Percentiles rank a stretch among this genome's conserved stretches.
These are phyloP conservation scores for Collichthys lucidus DNA, from an alignment of 2,113 vertebrate genomes.

Conservation along the genomic window DNA sequence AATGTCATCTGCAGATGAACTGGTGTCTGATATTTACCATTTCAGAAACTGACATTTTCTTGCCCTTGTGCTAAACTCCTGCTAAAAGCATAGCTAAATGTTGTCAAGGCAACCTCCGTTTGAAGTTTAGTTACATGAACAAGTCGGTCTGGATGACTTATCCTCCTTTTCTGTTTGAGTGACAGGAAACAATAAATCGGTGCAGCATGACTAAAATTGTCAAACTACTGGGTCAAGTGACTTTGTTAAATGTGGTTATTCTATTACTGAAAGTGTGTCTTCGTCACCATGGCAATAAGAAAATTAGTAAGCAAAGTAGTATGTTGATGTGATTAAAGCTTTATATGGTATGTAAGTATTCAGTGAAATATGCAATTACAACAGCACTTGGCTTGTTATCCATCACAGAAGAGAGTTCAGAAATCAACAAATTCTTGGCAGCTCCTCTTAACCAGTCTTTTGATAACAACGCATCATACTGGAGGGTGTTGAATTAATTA, in stretches of 20 bases:
- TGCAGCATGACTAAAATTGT: not conserved
- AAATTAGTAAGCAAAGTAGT: not conserved
- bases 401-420: not conserved
- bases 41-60: constrained; percentile 5
- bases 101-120: constrained; percentile 39
- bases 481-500: constrained; percentile 25
- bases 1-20: constrained; percentile 33
- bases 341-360: not conserved
- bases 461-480: constrained; percentile 29
- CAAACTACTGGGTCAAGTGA: not conserved
- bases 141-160: not conserved
- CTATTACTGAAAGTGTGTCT: not conserved
- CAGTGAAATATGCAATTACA: not conserved
- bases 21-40: constrained; percentile 17
- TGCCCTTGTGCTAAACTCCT: constrained; percentile 34
- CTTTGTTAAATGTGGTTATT: not conserved
- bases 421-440: constrained; percentile 30
- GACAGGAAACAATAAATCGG: not conserved
- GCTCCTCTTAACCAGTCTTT: constrained; percentile 1
- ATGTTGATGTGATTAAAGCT: not conserved
- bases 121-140: constrained; percentile 4
- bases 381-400: not conserved
- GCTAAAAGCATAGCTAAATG: constrained; percentile 49
- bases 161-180: not conserved
- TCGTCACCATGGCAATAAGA: not conserved